Evolutionary conservation across 2,888 invertebrate genomes (phyloP).

Genomic region (Aphrophora alni): DNA sequence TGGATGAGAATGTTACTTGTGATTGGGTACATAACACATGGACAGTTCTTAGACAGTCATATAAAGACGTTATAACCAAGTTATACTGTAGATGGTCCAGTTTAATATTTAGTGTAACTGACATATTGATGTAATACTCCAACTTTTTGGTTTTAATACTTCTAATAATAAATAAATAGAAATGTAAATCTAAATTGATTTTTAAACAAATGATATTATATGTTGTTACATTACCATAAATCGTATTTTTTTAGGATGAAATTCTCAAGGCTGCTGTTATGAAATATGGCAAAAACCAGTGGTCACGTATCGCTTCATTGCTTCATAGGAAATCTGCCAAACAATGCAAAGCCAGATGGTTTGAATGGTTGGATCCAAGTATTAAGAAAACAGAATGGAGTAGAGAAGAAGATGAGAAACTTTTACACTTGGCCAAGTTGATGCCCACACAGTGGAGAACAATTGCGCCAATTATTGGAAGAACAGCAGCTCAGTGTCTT

Average conservation of each 20-base stretch:
- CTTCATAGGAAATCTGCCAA: constrained; percentile 98
- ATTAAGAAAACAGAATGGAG: constrained; percentile 99
- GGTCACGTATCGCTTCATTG: constrained; percentile 98
- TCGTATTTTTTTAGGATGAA: constrained; percentile 98
- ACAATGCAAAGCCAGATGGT: constrained; percentile 99
- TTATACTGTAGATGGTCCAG: no score
- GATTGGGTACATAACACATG: no score
- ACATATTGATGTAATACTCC: no score
- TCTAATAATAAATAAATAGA: no score
- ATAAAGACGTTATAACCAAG: no score
- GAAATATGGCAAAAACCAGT: constrained; percentile 99
- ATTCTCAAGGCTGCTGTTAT: constrained; percentile 99
- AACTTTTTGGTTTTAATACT: no score
- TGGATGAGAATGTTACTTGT: no score
- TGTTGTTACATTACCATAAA: no score
- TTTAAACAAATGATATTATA: no score
- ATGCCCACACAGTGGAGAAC: constrained; percentile 99
- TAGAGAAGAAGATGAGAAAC: constrained; percentile 97
- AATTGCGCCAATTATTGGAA: constrained; percentile 97
- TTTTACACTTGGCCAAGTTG: constrained; percentile 95
- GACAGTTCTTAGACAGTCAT: no score
- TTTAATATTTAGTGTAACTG: no score
- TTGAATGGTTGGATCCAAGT: constrained; percentile 99
- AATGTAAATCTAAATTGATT: no score
- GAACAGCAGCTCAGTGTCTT: constrained; percentile 98